These are phyloP conservation scores for Ammodytes dubius DNA, from an alignment of 2,113 vertebrate species.

Conservation along the genomic window DNA sequence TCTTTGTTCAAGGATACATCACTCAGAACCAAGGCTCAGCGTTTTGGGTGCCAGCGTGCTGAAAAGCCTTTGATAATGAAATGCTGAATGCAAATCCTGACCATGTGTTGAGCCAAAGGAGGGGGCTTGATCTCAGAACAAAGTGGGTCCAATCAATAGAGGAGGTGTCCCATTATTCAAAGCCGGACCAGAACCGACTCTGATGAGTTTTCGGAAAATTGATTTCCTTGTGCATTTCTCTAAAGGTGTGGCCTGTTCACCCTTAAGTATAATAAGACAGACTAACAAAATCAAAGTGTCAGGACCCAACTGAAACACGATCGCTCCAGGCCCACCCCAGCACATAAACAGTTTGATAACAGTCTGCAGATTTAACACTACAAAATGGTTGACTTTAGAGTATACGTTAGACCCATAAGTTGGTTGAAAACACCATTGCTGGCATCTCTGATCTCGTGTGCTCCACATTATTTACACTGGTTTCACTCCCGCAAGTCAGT, in stretches of 20 bases:
- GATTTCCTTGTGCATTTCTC: conserved; percentile 36
- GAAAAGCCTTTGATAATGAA: conserved; percentile 68
- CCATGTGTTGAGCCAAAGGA: conserved; percentile 54
- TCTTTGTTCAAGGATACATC: conserved; percentile 65
- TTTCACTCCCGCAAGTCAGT: no score
- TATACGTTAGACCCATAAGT: background rate
- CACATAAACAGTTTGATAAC: background rate
- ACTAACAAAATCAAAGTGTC: conserved; percentile 13
- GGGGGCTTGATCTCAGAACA: conserved; percentile 70
- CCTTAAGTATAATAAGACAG: conserved; percentile 14
- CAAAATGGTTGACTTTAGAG: background rate
- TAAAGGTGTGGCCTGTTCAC: background rate
- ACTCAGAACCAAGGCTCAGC: conserved; percentile 69
- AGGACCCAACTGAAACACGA: background rate
- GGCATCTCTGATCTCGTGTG: no score
- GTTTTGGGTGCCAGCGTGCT: conserved; percentile 64
- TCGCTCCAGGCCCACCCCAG: no score
- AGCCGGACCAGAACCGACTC: background rate
- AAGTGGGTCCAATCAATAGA: conserved; percentile 54
- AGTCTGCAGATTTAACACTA: background rate
- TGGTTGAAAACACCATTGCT: background rate
- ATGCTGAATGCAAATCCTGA: conserved; percentile 65
- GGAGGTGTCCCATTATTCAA: conserved; percentile 50
- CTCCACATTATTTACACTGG: no score
- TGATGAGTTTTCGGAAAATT: conserved; percentile 32